Evolutionary conservation across 2,888 invertebrate species (phyloP).

Genomic region (Caenorhabditis sp.): DNA sequence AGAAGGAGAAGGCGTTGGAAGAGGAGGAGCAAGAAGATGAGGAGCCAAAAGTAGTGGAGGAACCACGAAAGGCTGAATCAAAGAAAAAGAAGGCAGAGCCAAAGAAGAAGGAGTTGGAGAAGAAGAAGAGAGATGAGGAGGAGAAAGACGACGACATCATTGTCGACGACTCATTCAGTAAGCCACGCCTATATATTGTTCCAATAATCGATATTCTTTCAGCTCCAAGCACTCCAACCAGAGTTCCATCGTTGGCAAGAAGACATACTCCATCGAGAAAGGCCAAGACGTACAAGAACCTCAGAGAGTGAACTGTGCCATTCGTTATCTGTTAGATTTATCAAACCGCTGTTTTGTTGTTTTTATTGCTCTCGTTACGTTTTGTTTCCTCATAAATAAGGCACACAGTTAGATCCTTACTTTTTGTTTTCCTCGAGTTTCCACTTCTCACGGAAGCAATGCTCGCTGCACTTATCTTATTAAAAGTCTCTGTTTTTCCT

Average conservation of each 20-base stretch:
- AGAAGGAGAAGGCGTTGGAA: neutral
- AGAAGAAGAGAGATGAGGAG: neutral
- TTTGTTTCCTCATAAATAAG: neutral
- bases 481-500: neutral
- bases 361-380: neutral
- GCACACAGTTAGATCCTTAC: too few species aligned
- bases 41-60: neutral
- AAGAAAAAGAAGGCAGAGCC: neutral
- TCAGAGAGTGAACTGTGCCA: slow-evolving; percentile 19
- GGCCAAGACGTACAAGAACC: slow-evolving; percentile 40
- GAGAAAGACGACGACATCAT: neutral
- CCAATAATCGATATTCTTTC: neutral
- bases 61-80: too few species aligned
- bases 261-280: slow-evolving; percentile 53
- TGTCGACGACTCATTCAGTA: neutral
- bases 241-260: slow-evolving; percentile 29
- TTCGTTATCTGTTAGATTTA: slow-evolving; percentile 10
- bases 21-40: neutral
- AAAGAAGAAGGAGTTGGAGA: neutral
- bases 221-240: neutral
- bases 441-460: too few species aligned
- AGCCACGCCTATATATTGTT: too few species aligned
- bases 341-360: neutral
- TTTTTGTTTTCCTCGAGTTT: neutral
- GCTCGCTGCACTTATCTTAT: neutral